Evolutionary conservation across 2,888 invertebrate genomes (phyloP), one percentile per base, ranked within the genome.

Genomic region (Tinea pellionella): DNA sequence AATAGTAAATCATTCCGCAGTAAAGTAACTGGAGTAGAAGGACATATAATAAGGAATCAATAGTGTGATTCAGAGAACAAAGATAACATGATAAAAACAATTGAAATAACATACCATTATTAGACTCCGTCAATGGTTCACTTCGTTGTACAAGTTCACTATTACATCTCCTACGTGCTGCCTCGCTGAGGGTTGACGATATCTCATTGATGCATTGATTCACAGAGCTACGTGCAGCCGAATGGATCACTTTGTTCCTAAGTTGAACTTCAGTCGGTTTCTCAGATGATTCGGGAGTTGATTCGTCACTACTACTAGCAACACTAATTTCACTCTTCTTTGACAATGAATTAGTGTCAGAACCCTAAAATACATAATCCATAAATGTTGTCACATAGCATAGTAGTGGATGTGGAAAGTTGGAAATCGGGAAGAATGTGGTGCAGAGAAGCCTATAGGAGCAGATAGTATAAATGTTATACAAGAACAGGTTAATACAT

Each of bases 141-240:
- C 69, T 77, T 68, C 80, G 74, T 67, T 81, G 81, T 18, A 88
- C 80, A 64, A 88, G 77, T 72, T 89, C 89, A 71, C 88, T 88
- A 62, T 85, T 84, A 63, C 88, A 89, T 62, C 88, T 77, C 67
- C 88, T 83, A 59, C 80, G 69, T 19, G 78, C 75, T 61, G 77
- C 80, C 62, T 85, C 87, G 1, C 77, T 80, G 57, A 88, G 69
- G 65, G 87, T 89, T n/a, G 88, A 83, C 42, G 92, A 92, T 65
- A 93, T 78, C 73, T 93, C 93, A 68, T 89, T 92, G 66, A 93
- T 91, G 73, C 93, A 93, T 77, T 93, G 92, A 69, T 90, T 89
- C 9, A 90, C 88, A 0, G 87, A 88, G 65, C 79, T 88, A 60
- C 87, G 73, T 63, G 88, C 88, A 1, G 77, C 84, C 24, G 78